These are phyloP conservation scores for Sebastes taczanowskii DNA, from an alignment of 2,797 vertebrate species.

Conservation along the genomic window DNA sequence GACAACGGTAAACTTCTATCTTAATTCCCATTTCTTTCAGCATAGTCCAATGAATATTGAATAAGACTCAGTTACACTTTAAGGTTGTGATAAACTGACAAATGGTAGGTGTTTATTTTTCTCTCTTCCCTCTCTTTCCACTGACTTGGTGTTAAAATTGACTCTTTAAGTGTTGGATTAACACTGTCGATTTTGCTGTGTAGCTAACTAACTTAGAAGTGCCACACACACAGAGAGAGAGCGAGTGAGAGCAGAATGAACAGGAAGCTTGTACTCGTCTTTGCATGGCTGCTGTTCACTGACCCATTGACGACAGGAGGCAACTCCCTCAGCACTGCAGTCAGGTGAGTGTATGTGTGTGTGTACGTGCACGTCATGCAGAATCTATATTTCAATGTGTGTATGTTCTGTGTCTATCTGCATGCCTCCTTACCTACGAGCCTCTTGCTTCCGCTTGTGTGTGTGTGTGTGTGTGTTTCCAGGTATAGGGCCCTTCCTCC, in stretches of 20 bases:
- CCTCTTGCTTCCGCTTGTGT: slow-evolving; percentile 12
- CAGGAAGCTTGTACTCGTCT: slow-evolving; percentile 60
- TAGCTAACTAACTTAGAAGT: slow-evolving; percentile 20
- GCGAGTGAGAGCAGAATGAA: slow-evolving; percentile 22
- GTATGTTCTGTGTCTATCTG: slow-evolving; percentile 29
- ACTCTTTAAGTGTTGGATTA: too few species aligned
- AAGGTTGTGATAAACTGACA: too few species aligned
- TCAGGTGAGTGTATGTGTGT: slow-evolving; percentile 49
- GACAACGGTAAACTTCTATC: too few species aligned
- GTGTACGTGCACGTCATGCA: background rate
- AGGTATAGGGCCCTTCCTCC: slow-evolving; percentile 52
- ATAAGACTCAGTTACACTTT: too few species aligned
- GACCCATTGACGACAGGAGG: slow-evolving; percentile 64
- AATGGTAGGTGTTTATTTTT: too few species aligned
- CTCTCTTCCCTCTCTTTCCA: too few species aligned
- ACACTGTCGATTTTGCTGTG: too few species aligned
- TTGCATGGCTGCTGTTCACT: slow-evolving; percentile 73
- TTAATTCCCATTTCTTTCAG: too few species aligned
- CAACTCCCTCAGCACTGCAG: slow-evolving; percentile 31
- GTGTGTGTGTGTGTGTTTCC: slow-evolving; percentile 30
- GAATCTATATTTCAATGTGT: slow-evolving; percentile 32
- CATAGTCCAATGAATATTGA: too few species aligned
- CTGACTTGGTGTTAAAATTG: too few species aligned
- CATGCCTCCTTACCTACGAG: slow-evolving; percentile 12
- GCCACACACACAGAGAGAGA: slow-evolving; percentile 8